Conservation (phyloP, 2,888 invertebrate genomes). For the Epistrophe eligans region DNA sequence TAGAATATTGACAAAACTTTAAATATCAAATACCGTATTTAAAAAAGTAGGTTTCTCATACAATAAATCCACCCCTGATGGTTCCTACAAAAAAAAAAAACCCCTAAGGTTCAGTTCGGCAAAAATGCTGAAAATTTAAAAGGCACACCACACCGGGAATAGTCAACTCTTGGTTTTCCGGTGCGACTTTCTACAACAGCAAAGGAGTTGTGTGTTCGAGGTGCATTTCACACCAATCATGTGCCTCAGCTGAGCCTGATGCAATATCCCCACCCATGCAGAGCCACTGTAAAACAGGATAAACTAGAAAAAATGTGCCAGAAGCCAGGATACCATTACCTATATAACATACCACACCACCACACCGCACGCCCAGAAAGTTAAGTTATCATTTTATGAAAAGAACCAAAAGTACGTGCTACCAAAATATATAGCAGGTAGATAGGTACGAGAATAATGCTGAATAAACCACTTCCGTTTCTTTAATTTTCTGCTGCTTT, state of each 20-base stretch:
- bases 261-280: not conserved
- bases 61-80: not conserved
- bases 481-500: constrained; percentile 48
- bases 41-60: too few species aligned
- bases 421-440: constrained; percentile 29
- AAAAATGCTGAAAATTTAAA: constrained; percentile 65
- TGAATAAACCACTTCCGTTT: constrained; percentile 62
- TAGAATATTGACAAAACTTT: too few species aligned
- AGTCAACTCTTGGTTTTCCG: constrained; percentile 64
- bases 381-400: constrained; percentile 69
- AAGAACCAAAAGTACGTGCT: constrained; percentile 64
- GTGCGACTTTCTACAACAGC: not conserved
- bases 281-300: constrained; percentile 25
- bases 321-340: constrained; percentile 52
- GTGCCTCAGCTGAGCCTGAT: not conserved
- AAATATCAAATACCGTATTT: too few species aligned
- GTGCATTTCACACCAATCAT: constrained; percentile 50
- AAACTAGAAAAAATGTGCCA: constrained; percentile 52
- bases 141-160: constrained; percentile 60
- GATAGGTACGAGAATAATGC: constrained; percentile 25
- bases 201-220: constrained; percentile 11
- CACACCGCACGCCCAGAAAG: constrained; percentile 40
- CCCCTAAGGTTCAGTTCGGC: not conserved
- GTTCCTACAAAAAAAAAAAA: not conserved
- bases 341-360: not conserved